These are phyloP conservation scores for Drosophila quadrilineata DNA, from an alignment of 1,140 invertebrate species.

Conservation along the genomic window DNA sequence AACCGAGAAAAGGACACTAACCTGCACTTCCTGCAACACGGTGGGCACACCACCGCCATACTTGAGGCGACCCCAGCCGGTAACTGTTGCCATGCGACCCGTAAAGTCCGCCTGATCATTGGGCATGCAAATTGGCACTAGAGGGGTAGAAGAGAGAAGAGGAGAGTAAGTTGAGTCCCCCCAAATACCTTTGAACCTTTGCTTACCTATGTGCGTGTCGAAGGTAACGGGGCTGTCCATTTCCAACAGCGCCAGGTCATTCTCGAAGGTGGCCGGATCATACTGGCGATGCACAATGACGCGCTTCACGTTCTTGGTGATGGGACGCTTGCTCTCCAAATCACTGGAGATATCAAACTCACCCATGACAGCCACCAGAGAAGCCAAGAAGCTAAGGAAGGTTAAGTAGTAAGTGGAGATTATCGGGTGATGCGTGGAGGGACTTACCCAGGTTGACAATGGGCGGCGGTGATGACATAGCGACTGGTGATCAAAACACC, in stretches of 20 bases:
- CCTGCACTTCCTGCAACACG: slow-evolving; percentile 93
- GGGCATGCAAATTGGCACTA: slow-evolving; percentile 96
- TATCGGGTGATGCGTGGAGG: too few relatives aligned
- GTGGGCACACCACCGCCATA: slow-evolving; percentile 93
- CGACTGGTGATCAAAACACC: slow-evolving; percentile 93
- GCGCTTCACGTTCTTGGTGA: slow-evolving; percentile 91
- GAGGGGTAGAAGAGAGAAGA: slow-evolving; percentile 29
- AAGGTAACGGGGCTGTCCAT: slow-evolving; percentile 91
- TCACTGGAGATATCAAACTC: slow-evolving; percentile 94
- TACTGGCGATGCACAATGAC: slow-evolving; percentile 95
- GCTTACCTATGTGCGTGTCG: slow-evolving; percentile 90
- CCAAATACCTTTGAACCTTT: background rate
- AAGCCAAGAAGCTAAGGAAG: slow-evolving; percentile 90
- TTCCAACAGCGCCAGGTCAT: slow-evolving; percentile 93
- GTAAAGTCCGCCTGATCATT: slow-evolving; percentile 90
- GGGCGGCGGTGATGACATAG: slow-evolving; percentile 94
- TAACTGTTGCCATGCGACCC: slow-evolving; percentile 91
- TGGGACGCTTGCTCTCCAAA: slow-evolving; percentile 87
- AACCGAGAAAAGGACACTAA: slow-evolving; percentile 37
- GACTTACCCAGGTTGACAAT: slow-evolving; percentile 95
- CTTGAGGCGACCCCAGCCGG: slow-evolving; percentile 88
- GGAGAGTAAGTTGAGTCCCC: background rate
- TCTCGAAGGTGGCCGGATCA: slow-evolving; percentile 94
- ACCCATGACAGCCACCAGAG: slow-evolving; percentile 93
- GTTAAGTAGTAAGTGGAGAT: background rate